These are phyloP conservation scores for Petroica traversi DNA, from an alignment of 2,113 vertebrate genomes.

Conservation along the genomic window DNA sequence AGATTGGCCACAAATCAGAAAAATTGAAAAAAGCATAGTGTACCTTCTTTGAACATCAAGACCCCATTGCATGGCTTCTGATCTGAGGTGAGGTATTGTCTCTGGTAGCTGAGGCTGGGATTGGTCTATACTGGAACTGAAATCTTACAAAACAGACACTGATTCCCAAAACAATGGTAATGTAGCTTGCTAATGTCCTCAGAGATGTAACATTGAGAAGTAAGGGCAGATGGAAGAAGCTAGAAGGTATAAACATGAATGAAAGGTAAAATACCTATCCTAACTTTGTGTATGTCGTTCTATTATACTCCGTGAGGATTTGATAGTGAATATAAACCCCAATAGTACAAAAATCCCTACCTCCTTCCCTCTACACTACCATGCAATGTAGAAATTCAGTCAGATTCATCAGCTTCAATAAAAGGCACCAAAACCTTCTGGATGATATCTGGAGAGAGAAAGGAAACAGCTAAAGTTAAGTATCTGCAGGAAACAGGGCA, in stretches of 20 bases:
- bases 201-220: neutral
- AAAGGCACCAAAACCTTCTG: neutral
- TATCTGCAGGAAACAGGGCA: constrained; percentile 20
- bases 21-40: neutral
- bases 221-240: neutral
- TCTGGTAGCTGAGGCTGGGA: neutral
- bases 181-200: neutral
- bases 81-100: accelerated
- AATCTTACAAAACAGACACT: neutral
- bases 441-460: neutral
- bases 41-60: neutral
- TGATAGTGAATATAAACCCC: neutral
- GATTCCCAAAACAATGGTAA: neutral
- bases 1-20: neutral
- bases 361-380: neutral
- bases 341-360: neutral
- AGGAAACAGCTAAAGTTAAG: neutral
- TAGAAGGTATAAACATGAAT: neutral
- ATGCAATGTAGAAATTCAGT: neutral
- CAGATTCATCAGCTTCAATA: neutral
- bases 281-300: neutral
- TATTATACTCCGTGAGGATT: neutral
- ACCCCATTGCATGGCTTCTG: neutral
- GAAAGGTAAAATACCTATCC: neutral
- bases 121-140: neutral